A percentile compares a stretch with the other conserved stretches of the same genome.
Evolutionary conservation across 2,888 invertebrate species (phyloP).

Genomic region (Aporophyla lueneburgensis): DNA sequence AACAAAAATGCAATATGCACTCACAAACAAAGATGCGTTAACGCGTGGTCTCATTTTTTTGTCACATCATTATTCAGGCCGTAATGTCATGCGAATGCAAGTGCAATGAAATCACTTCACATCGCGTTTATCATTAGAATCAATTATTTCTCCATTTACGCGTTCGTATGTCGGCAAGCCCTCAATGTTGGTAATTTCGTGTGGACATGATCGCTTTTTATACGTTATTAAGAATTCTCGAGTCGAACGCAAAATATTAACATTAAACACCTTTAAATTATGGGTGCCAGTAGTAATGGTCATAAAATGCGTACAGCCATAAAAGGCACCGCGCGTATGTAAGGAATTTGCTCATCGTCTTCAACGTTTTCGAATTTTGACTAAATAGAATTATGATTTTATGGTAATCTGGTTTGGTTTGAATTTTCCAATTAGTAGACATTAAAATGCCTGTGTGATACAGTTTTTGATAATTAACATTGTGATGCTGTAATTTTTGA

Average conservation of each 20-base stretch:
- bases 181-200: conserved; percentile 80
- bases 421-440: conserved; percentile 54
- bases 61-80: conserved; percentile 74
- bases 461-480: conserved; percentile 50
- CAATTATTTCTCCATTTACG: conserved; percentile 82
- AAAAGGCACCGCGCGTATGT: conserved; percentile 60
- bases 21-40: conserved; percentile 68
- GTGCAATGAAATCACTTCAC: conserved; percentile 81
- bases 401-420: conserved; percentile 49
- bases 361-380: conserved; percentile 45
- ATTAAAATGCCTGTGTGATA: conserved; percentile 59
- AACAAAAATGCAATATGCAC: conserved; percentile 64
- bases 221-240: conserved; percentile 74
- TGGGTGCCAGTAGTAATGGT: conserved; percentile 60
- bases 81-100: conserved; percentile 76
- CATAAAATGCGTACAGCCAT: conserved; percentile 57
- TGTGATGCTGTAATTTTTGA: conserved; percentile 35
- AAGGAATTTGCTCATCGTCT: conserved; percentile 54
- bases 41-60: conserved; percentile 80
- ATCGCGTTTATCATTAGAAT: conserved; percentile 82
- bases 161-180: conserved; percentile 70
- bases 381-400: conserved; percentile 49
- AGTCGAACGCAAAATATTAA: conserved; percentile 69
- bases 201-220: conserved; percentile 80
- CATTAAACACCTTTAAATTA: conserved; percentile 72